Percentiles rank a stretch among this genome's conserved stretches.
Conservation (phyloP, 2,888 invertebrate species). For the Polyploca ridens region DNA sequence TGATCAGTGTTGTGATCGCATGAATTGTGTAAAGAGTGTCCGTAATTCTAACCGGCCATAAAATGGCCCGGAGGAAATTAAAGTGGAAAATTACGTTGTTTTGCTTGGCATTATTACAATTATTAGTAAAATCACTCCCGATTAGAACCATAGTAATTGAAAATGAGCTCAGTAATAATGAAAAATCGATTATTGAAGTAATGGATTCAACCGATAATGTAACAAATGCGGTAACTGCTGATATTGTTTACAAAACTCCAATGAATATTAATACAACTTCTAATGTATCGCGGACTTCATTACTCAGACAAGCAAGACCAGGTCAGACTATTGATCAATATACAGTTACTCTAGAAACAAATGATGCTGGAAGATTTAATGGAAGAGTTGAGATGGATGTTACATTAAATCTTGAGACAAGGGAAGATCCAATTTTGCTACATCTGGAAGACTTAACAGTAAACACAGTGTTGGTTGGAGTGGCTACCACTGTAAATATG, state of each 20-base stretch:
- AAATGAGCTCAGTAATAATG: background rate
- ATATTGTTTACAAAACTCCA: background rate
- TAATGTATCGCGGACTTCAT: constrained; percentile 21
- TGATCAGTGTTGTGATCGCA: constrained; percentile 41
- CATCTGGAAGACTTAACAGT: constrained; percentile 47
- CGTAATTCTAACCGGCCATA: constrained; percentile 34
- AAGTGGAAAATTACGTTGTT: constrained; percentile 57
- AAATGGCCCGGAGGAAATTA: constrained; percentile 62
- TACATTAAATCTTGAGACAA: constrained; percentile 35
- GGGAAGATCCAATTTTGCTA: constrained; percentile 47
- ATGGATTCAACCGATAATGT: background rate
- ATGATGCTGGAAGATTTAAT: constrained; percentile 43
- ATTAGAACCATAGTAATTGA: constrained; percentile 28
- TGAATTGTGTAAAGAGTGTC: constrained; percentile 42
- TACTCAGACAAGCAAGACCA: constrained; percentile 46
- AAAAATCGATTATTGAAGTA: too few relatives aligned
- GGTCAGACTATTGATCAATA: constrained; percentile 52
- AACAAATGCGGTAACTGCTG: background rate
- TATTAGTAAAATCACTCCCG: constrained; percentile 54
- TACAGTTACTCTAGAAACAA: constrained; percentile 42
- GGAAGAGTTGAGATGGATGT: constrained; percentile 56
- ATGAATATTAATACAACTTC: background rate
- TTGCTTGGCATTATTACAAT: constrained; percentile 44
- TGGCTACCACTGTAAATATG: constrained; percentile 45
- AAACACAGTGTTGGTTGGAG: constrained; percentile 45